Evolutionary conservation across 2,113 vertebrate species (phyloP).

Genomic region (Ursus arctos): DNA sequence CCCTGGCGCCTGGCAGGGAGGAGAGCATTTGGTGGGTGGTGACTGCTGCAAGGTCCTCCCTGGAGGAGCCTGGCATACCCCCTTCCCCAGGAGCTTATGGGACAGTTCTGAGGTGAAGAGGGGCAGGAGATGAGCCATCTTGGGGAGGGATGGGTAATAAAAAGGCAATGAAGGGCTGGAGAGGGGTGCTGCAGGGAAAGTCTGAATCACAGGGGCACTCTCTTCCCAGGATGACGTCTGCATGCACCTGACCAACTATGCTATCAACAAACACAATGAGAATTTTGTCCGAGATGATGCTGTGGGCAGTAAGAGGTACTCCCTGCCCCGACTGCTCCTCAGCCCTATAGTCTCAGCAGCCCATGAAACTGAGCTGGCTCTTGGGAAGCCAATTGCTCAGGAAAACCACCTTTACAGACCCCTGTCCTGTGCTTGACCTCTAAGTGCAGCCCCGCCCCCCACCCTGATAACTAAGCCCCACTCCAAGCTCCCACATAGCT

Average conservation of each 20-base stretch:
- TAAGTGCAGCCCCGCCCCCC: background rate
- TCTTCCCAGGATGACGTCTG: conserved; percentile 87
- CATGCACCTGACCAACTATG: conserved; percentile 92
- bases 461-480: background rate
- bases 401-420: background rate
- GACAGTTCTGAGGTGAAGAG: background rate
- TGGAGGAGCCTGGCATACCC: background rate
- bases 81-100: background rate
- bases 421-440: background rate
- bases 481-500: background rate
- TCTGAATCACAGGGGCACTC: background rate
- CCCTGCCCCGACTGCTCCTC: background rate
- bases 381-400: background rate
- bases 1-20: background rate
- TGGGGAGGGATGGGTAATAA: no score
- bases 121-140: background rate
- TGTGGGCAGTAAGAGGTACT: conserved; percentile 90
- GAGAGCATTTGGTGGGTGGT: background rate
- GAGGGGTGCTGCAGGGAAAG: no score
- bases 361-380: background rate
- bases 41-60: background rate
- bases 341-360: background rate
- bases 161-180: background rate
- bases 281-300: conserved; percentile 87
- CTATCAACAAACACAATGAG: conserved; percentile 89